Conservation (phyloP, 2,888 invertebrate genomes). For the Smittia sp. region DNA sequence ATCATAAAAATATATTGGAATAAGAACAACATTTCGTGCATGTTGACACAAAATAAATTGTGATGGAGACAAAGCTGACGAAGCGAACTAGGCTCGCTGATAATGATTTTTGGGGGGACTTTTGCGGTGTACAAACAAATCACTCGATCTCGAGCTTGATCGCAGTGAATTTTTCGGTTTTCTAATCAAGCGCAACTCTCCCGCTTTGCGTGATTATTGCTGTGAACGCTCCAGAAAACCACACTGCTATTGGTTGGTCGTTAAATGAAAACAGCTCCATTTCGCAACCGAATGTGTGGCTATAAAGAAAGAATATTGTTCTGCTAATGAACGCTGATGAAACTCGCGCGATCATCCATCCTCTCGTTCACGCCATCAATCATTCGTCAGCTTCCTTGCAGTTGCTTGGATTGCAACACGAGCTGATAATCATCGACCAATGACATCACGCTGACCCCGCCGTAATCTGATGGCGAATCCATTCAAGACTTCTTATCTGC, state of each 20-base stretch:
- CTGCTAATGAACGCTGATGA: no score
- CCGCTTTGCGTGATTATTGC: background rate
- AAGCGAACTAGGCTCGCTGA: background rate
- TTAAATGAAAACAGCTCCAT: background rate
- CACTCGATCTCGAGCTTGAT: background rate
- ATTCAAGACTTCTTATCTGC: conserved; percentile 25
- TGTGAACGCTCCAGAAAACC: background rate
- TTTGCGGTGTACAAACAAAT: no score
- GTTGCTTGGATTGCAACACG: background rate
- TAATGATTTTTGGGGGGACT: no score
- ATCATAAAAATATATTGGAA: conserved; percentile 17
- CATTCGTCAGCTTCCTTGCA: background rate
- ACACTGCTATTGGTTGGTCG: background rate
- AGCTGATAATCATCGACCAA: background rate
- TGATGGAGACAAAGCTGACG: conserved; percentile 18
- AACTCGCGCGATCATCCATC: background rate
- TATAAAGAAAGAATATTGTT: background rate
- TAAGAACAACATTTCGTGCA: conserved; percentile 8
- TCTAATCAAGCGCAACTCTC: conserved; percentile 3
- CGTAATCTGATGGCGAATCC: conserved; percentile 5
- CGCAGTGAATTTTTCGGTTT: background rate
- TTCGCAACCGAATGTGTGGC: background rate
- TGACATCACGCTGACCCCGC: background rate
- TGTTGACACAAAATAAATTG: background rate
- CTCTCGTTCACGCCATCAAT: background rate